Evolutionary conservation across 2,113 vertebrate genomes (phyloP), one percentile per base, ranked within the genome.

Genomic region (Crotophaga sulcirostris): DNA sequence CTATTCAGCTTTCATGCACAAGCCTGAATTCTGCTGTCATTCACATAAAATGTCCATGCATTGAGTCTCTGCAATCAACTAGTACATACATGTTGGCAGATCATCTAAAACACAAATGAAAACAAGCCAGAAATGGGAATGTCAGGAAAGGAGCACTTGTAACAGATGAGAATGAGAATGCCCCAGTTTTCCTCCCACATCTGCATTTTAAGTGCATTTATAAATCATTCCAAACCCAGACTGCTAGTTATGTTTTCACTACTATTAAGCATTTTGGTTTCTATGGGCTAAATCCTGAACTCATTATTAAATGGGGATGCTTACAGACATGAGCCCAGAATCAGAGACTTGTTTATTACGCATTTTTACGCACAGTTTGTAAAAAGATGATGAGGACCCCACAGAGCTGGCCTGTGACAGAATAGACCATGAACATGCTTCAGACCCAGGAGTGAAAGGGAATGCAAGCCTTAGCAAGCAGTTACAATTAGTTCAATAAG

Each of bases 241-340:
- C 80, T 86, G 66, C n/a, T 90, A 66, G 84, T 75, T 93, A 66
- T 38, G 67, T 75, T 93, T 85, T 94, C 84, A 79, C 45, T 75
- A 13, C 6, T 91, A 54, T 78, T 86, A 74, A 69, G 66, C 52
- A 52, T 56, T 82, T 79, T 83, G 64, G 63, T 81, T 90, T 87
- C 49, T 93, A 40, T 38, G 87, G 62, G 52, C 67, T 86, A 49
- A 89, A 58, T 86, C 45, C 80, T 38, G 36, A 86, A 44, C 36
- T 75, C 24, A 40, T 79, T 79, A 66, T 79, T 83, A 59, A 82
- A 74, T 42, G 31, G 52, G 13, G 29, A n/a, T 82, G 75, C 54
- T 88, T 85, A 77, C 3, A 6, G 60, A 45, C 70, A 82, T 56
- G 55, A 88, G 52, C 31, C 52, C 16, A 34, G 72, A 9, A 73